These are phyloP conservation scores for Drosophila cognata DNA, from an alignment of 2,888 invertebrate species.

Conservation along the genomic window DNA sequence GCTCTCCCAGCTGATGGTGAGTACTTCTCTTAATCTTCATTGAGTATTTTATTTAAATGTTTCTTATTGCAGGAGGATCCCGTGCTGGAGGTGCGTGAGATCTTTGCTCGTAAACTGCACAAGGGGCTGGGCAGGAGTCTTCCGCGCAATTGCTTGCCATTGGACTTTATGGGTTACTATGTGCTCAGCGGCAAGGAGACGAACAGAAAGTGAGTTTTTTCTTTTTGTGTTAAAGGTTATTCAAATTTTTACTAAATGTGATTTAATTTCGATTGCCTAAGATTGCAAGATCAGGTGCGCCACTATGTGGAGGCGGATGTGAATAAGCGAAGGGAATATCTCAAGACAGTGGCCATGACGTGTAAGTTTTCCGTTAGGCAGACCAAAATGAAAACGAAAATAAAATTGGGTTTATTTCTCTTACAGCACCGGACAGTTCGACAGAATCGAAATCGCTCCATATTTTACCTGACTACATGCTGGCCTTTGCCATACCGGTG, in stretches of 20 bases:
- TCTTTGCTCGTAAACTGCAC: slow-evolving; percentile 95
- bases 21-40: slow-evolving; percentile 72
- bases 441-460: slow-evolving; percentile 90
- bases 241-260: background rate
- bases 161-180: slow-evolving; percentile 99
- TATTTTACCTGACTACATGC: slow-evolving; percentile 98
- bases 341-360: slow-evolving; percentile 91
- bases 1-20: slow-evolving; percentile 95
- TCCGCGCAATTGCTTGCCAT: slow-evolving; percentile 95
- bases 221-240: background rate
- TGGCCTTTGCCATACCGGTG: slow-evolving; percentile 98
- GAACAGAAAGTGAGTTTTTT: slow-evolving; percentile 88
- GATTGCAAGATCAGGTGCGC: slow-evolving; percentile 86
- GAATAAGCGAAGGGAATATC: slow-evolving; percentile 95
- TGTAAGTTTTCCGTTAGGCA: slow-evolving; percentile 61
- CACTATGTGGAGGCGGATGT: slow-evolving; percentile 96
- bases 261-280: slow-evolving; percentile 32
- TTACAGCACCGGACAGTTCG: slow-evolving; percentile 73
- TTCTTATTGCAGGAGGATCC: slow-evolving; percentile 87
- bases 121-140: slow-evolving; percentile 93
- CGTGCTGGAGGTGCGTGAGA: slow-evolving; percentile 94
- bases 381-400: background rate
- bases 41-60: background rate
- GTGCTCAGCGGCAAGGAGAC: slow-evolving; percentile 95
- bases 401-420: background rate